Evolutionary conservation across 2,888 invertebrate genomes (phyloP).

Genomic region (Epicampocera succincta): DNA sequence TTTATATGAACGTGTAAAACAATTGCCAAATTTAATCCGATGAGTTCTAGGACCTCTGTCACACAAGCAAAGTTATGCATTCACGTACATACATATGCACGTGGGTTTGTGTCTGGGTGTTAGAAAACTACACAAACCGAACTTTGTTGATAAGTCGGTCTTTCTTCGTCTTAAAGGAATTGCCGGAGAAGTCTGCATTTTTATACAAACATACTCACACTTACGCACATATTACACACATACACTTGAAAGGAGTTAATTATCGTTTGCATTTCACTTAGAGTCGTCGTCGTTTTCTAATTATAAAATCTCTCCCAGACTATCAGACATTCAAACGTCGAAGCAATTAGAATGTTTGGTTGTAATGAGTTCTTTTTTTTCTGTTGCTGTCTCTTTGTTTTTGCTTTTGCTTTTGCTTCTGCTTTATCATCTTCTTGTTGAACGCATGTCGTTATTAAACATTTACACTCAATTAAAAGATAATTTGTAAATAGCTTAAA

Average conservation of each 20-base stretch:
- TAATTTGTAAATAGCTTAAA: constrained; percentile 63
- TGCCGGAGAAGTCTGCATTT: constrained; percentile 2
- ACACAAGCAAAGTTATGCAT: too few species aligned
- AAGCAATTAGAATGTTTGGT: constrained; percentile 55
- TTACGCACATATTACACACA: not conserved
- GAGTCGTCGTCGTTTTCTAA: not conserved
- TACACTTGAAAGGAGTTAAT: not conserved
- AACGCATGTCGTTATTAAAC: constrained; percentile 54
- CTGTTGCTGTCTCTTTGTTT: too few species aligned
- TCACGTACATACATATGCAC: constrained; percentile 3
- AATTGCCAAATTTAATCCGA: too few species aligned
- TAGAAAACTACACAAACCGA: constrained; percentile 38
- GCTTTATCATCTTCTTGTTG: constrained; percentile 3
- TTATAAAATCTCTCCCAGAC: not conserved
- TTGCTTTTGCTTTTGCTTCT: too few species aligned
- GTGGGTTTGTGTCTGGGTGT: constrained; percentile 39
- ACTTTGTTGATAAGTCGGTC: too few species aligned
- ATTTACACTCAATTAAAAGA: constrained; percentile 68
- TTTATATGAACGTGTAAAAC: too few species aligned
- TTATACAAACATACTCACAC: not conserved
- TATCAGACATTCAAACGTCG: not conserved
- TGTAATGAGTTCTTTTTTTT: constrained; percentile 33
- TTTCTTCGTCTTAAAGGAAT: too few species aligned
- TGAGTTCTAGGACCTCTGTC: too few species aligned
- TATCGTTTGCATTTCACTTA: constrained; percentile 52